Percentiles rank a stretch among this genome's conserved stretches.
Evolutionary conservation across 1,140 invertebrate species (phyloP).

Genomic region (Hycleus phaleratus): DNA sequence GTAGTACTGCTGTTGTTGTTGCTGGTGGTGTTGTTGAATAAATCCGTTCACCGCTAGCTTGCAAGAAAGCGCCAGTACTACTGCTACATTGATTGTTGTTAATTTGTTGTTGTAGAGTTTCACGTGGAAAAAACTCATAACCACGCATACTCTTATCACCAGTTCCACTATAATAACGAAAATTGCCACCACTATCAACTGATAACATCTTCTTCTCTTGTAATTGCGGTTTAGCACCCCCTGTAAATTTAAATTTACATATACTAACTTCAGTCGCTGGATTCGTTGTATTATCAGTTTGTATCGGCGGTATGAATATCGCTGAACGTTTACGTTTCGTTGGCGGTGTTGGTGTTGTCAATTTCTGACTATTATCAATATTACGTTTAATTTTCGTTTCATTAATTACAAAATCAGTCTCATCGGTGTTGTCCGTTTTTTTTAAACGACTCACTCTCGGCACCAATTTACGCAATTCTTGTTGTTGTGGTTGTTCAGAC

Average conservation of each 20-base stretch:
- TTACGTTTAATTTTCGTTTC: conserved; percentile 42
- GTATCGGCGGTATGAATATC: conserved; percentile 73
- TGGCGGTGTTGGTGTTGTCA: conserved; percentile 35
- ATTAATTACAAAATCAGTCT: conserved; percentile 26
- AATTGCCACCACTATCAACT: conserved; percentile 77
- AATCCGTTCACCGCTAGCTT: conserved; percentile 49
- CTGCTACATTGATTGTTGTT: conserved; percentile 40
- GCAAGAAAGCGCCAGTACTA: conserved; percentile 44
- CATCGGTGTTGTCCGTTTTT: conserved; percentile 25
- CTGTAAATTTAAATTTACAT: conserved; percentile 89
- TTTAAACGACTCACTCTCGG: conserved; percentile 31
- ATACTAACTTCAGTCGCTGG: conserved; percentile 78
- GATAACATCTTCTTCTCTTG: conserved; percentile 88
- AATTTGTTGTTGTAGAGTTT: conserved; percentile 54
- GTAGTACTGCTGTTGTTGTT: not conserved
- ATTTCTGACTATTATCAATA: conserved; percentile 2
- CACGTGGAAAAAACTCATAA: conserved; percentile 67
- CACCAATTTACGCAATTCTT: conserved; percentile 28
- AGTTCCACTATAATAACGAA: conserved; percentile 70
- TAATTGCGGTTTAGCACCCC: conserved; percentile 74
- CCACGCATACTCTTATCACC: conserved; percentile 67
- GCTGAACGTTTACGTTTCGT: conserved; percentile 70
- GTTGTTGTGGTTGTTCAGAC: conserved; percentile 9
- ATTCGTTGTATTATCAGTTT: conserved; percentile 60
- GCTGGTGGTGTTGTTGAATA: conserved; percentile 26